Evolutionary conservation across 2,113 vertebrate genomes (phyloP), one percentile per base, ranked within the genome.

Genomic region (Tympanuchus pallidicinctus): DNA sequence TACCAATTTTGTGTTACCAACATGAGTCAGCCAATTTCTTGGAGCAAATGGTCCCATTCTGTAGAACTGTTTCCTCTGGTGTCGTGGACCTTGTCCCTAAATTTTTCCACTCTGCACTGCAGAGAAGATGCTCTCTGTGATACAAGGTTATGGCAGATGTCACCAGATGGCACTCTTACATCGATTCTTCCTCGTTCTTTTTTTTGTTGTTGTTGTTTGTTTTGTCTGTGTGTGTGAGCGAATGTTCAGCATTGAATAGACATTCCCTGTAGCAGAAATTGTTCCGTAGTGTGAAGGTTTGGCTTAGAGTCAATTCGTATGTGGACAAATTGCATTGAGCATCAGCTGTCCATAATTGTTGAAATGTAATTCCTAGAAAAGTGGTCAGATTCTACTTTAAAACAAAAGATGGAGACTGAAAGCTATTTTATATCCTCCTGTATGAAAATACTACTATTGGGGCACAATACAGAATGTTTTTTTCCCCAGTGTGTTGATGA

Each of bases 111-210:
- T 6, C 64, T 59, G 74, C 84, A 27, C 56, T 71, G 86, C 86
- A 79, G 91, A 70, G 73, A 13, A 70, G 81, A 3, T 83, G 74
- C 48, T 63, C 36, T 67, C 52, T 67, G 22, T 65, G 75, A 17
- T 73, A 40, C 3, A 56, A 8, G 72, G 72, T 90, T 82, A 48
- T 93, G 78, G 72, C 91, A 74, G 87, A 80, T 92, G 85, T 93
- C 94, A 92, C 95, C 95, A 96, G 96, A 54, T 93, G 94, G 87
- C 92, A 94, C 93, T 94, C 77, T 95, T 92, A 94, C 87, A 91
- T 96, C 86, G 78, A 50, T 77, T 80, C 87, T 88, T 59, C 60
- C 56, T 67, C 56, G 18, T 18, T 50, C 34, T 17, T 85, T 24
- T 45, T 77, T 15, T 52, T 36, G 12, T 42, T 43, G 42, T 43